Evolutionary conservation across 2,113 vertebrate species (phyloP).

Genomic region (Hypomesus transpacificus): DNA sequence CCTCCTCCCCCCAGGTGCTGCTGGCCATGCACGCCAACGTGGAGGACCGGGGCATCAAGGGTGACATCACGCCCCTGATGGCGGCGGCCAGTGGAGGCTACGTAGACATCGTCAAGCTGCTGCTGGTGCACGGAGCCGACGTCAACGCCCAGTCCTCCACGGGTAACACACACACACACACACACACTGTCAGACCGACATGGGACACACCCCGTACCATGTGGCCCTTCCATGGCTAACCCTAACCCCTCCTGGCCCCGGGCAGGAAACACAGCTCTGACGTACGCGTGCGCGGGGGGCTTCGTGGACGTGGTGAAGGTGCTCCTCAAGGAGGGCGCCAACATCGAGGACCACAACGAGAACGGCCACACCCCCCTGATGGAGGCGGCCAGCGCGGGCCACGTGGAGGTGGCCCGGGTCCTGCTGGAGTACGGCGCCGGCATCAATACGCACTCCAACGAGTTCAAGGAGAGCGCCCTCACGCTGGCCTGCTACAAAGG

Average conservation of each 20-base stretch:
- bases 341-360: conserved; percentile 99
- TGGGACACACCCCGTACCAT: background rate
- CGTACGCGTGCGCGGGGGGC: conserved; percentile 95
- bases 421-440: conserved; percentile 97
- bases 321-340: conserved; percentile 95
- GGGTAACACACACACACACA: conserved; percentile 66
- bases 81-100: conserved; percentile 97
- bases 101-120: conserved; percentile 95
- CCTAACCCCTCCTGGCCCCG: background rate
- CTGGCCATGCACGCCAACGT: conserved; percentile 98
- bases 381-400: conserved; percentile 98
- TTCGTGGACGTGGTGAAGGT: conserved; percentile 98
- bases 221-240: background rate
- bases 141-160: conserved; percentile 97
- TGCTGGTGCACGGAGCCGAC: conserved; percentile 94
- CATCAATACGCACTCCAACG: conserved; percentile 99
- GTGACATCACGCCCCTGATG: conserved; percentile 98
- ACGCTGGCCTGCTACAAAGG: conserved; percentile 99
- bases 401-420: conserved; percentile 94
- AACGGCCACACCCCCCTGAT: conserved; percentile 97
- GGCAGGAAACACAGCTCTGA: conserved; percentile 94
- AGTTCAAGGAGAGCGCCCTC: conserved; percentile 99
- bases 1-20: conserved; percentile 75
- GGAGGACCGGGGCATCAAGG: conserved; percentile 96
- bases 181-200: background rate